Conservation (phyloP, 2,888 invertebrate genomes). For the Heliconius erato region DNA sequence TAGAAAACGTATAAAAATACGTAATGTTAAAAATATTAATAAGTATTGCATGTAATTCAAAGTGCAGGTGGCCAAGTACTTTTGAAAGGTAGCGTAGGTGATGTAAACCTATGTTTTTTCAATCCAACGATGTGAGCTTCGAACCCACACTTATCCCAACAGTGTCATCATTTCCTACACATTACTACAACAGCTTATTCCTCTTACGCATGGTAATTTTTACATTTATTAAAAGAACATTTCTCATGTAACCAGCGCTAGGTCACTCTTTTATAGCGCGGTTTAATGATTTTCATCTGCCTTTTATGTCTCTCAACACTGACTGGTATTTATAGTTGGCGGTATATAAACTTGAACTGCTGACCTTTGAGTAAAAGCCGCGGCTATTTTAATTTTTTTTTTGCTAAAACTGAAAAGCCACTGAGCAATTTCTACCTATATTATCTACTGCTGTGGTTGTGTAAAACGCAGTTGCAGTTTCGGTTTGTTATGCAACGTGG, state of each 20-base stretch:
- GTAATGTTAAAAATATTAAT: too few species aligned
- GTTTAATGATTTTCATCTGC: conserved; percentile 29
- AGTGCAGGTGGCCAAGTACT: too few species aligned
- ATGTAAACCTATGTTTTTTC: too few species aligned
- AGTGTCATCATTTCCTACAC: background rate
- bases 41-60: too few species aligned
- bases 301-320: conserved; percentile 8
- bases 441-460: background rate
- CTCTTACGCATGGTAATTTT: background rate
- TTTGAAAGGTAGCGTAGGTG: too few species aligned
- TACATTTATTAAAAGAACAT: background rate
- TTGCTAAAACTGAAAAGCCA: background rate
- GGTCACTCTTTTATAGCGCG: conserved; percentile 26
- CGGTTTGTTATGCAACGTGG: background rate
- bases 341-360: conserved; percentile 29
- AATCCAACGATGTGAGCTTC: background rate
- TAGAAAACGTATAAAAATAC: too few species aligned
- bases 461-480: background rate
- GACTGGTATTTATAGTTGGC: conserved; percentile 35
- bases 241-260: conserved; percentile 8
- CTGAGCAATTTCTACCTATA: background rate
- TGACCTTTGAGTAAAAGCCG: conserved; percentile 30
- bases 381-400: conserved; percentile 5
- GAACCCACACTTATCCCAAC: background rate
- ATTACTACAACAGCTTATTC: background rate